Percentiles rank a stretch among this genome's conserved stretches.
These are phyloP conservation scores for Platyscapa corneri DNA, from an alignment of 1,140 invertebrate genomes.

Conservation along the genomic window DNA sequence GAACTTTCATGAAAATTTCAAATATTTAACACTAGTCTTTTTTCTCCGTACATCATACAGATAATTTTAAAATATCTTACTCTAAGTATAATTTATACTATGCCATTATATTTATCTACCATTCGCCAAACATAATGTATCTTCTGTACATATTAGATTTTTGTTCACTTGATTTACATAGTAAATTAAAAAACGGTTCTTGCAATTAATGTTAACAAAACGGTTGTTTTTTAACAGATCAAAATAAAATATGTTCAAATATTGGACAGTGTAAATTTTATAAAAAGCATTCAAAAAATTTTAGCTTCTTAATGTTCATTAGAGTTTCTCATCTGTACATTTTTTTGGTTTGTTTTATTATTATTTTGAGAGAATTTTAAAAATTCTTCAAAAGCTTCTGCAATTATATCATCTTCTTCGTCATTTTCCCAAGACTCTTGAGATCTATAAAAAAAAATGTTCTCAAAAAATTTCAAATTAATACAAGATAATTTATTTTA, in stretches of 20 bases:
- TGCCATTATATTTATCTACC: conserved; percentile 35
- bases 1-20: conserved; percentile 10
- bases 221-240: background rate
- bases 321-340: conserved; percentile 46
- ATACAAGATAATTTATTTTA: background rate
- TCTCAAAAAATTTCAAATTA: background rate
- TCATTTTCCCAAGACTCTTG: conserved; percentile 59
- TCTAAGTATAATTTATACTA: conserved; percentile 50
- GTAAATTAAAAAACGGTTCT: conserved; percentile 22
- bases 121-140: conserved; percentile 28
- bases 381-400: conserved; percentile 69
- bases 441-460: conserved; percentile 38
- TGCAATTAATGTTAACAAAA: conserved; percentile 31
- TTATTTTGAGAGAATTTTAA: conserved; percentile 61
- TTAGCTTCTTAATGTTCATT: conserved; percentile 34
- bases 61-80: conserved; percentile 47
- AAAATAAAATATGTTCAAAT: conserved; percentile 33
- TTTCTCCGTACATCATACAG: conserved; percentile 45
- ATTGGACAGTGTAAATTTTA: conserved; percentile 35
- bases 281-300: conserved; percentile 23
- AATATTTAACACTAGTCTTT: conserved; percentile 19
- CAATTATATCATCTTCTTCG: conserved; percentile 66
- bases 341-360: conserved; percentile 54
- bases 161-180: conserved; percentile 46
- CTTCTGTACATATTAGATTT: conserved; percentile 48